Conservation (phyloP, 2,797 vertebrate species). For the Macroramphosus scolopax region DNA sequence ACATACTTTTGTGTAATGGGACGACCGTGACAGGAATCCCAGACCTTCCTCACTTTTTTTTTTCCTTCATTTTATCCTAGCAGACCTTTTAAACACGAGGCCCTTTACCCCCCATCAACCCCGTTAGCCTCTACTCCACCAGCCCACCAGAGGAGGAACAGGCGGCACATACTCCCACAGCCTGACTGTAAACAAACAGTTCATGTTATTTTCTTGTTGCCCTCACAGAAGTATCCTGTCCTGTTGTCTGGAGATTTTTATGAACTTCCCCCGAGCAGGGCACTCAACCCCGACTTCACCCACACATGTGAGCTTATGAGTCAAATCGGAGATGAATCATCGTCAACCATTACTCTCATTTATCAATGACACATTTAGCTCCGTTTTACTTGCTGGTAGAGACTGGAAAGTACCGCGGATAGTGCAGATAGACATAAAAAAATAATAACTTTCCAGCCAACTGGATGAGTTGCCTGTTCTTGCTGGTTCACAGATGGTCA, state of each 20-base stretch:
- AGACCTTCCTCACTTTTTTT: slow-evolving; percentile 37
- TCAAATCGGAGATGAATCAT: slow-evolving; percentile 74
- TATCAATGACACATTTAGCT: slow-evolving; percentile 61
- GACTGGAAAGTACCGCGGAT: slow-evolving; percentile 6
- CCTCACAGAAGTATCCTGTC: slow-evolving; percentile 53
- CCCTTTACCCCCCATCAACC: slow-evolving; percentile 17
- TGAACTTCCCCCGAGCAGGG: slow-evolving; percentile 36
- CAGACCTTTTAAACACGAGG: slow-evolving; percentile 21
- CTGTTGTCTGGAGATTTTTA: slow-evolving; percentile 25
- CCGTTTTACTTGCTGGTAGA: slow-evolving; percentile 19
- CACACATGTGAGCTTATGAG: slow-evolving; percentile 61
- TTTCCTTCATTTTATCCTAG: slow-evolving; percentile 33
- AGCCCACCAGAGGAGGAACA: slow-evolving; percentile 33
- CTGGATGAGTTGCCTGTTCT: slow-evolving; percentile 1
- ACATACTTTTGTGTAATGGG: slow-evolving; percentile 18
- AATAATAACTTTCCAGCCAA: neutral
- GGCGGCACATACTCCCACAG: slow-evolving; percentile 21
- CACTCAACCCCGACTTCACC: slow-evolving; percentile 43
- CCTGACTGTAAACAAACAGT: slow-evolving; percentile 60
- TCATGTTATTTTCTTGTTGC: slow-evolving; percentile 31
- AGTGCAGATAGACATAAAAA: slow-evolving; percentile 13
- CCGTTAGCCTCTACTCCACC: slow-evolving; percentile 11
- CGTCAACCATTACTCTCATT: slow-evolving; percentile 43
- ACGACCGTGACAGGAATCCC: slow-evolving; percentile 46
- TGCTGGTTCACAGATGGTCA: no score